phyloP scores from a whole-genome alignment of 1,140 invertebrate species.

The Drosophila sechellia region DNA sequence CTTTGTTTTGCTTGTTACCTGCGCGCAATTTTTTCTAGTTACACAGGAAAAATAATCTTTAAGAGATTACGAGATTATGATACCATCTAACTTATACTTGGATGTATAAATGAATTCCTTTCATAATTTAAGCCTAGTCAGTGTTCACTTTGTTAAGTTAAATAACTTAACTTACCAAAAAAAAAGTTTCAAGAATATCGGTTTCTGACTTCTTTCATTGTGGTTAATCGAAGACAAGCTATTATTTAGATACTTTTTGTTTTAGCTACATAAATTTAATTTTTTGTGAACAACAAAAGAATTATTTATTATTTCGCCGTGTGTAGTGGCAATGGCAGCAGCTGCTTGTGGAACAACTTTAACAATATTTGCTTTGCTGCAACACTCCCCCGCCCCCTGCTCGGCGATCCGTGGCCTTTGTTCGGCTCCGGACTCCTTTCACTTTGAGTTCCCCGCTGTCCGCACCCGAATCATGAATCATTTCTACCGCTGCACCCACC shows the following conservation, averaged over 20 bases:
- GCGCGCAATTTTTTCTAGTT: constrained; percentile 31
- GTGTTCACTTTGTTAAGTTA: too few relatives aligned
- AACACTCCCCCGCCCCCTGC: constrained; percentile 15
- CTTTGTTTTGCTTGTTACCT: constrained; percentile 65
- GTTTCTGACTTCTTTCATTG: too few relatives aligned
- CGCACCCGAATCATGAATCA: constrained; percentile 75
- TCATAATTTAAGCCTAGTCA: too few relatives aligned
- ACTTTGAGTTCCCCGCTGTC: constrained; percentile 58
- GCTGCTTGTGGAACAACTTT: constrained; percentile 60
- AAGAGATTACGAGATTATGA: background rate
- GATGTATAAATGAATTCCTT: too few relatives aligned
- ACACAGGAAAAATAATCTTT: background rate
- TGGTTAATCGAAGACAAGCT: too few relatives aligned
- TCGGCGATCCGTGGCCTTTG: constrained; percentile 55
- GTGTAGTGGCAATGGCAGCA: constrained; percentile 16
- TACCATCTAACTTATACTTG: too few relatives aligned
- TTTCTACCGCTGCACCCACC: constrained; percentile 62
- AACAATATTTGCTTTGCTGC: constrained; percentile 78
- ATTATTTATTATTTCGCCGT: background rate
- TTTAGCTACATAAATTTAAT: too few relatives aligned
- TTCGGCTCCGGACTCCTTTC: constrained; percentile 49
- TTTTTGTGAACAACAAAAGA: too few relatives aligned
- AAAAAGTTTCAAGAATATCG: too few relatives aligned
- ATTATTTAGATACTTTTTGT: too few relatives aligned
- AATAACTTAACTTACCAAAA: too few relatives aligned